Conservation (phyloP, 2,797 vertebrate genomes). For the Buphagus erythrorhynchus region DNA sequence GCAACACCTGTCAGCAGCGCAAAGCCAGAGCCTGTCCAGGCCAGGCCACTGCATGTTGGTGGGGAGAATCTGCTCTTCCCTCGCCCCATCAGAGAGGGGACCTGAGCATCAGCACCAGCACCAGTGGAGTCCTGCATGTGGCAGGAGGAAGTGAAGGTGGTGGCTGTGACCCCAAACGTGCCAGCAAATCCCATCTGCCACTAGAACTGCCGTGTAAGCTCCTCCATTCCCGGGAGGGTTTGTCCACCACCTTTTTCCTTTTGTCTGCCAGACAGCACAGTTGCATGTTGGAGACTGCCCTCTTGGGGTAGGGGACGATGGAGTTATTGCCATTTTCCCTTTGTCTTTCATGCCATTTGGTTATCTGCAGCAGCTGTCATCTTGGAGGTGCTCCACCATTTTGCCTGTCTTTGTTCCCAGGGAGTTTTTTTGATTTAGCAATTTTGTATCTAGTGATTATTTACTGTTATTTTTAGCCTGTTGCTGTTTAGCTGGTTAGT, state of each 20-base stretch:
- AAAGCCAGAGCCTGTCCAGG: background rate
- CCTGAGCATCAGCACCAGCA: background rate
- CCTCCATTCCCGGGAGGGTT: background rate
- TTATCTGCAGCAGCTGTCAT: background rate
- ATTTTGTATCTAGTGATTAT: background rate
- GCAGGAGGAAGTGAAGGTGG: background rate
- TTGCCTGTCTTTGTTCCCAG: background rate
- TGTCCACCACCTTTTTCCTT: background rate
- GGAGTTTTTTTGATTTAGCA: background rate
- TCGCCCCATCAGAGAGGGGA: background rate
- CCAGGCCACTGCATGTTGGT: fast-evolving
- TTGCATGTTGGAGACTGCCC: background rate
- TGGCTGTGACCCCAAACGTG: background rate
- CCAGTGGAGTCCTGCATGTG: fast-evolving
- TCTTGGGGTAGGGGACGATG: no score
- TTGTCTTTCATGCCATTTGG: background rate
- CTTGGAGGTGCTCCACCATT: background rate
- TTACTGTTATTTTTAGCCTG: background rate
- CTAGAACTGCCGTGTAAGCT: background rate
- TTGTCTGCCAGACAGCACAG: background rate
- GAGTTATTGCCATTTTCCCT: background rate
- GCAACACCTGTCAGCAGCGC: background rate
- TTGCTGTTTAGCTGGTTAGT: background rate
- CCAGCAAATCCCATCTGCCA: background rate
- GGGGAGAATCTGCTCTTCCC: background rate